These are phyloP conservation scores for Glyphotaelius pellucidus DNA, from an alignment of 2,888 invertebrate species.

Conservation along the genomic window DNA sequence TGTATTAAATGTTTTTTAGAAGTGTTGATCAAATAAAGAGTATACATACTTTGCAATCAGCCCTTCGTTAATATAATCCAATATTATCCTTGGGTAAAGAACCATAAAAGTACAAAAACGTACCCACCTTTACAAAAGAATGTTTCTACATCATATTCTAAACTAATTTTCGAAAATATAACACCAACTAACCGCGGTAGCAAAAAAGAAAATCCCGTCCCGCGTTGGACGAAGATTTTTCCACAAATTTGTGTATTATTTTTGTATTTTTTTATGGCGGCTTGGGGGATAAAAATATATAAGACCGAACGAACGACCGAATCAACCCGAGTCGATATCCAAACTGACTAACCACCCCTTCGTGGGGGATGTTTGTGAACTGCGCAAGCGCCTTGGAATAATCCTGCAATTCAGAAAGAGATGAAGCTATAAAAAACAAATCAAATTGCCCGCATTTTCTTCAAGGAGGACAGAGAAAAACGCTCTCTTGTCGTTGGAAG, in stretches of 20 bases:
- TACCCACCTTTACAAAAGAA: conserved; percentile 1
- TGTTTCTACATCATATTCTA: background rate
- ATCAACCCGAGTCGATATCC: conserved; percentile 62
- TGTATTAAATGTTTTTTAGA: background rate
- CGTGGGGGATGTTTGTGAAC: conserved; percentile 4
- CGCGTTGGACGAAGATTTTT: background rate
- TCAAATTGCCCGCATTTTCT: conserved; percentile 14
- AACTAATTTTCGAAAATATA: background rate
- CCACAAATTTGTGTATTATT: conserved; percentile 5
- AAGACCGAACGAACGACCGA: conserved; percentile 37
- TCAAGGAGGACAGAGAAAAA: conserved; percentile 18
- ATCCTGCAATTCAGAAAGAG: conserved; percentile 46
- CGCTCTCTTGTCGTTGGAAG: background rate
- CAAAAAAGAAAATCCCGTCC: background rate
- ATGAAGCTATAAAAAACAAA: conserved; percentile 47
- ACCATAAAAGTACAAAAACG: conserved; percentile 22
- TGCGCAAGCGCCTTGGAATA: conserved; percentile 49
- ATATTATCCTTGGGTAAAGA: conserved; percentile 35
- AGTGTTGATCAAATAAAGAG: background rate
- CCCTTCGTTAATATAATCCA: conserved; percentile 24
- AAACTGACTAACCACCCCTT: conserved; percentile 49
- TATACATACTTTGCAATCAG: background rate
- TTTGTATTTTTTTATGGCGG: conserved; percentile 35
- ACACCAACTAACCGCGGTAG: background rate
- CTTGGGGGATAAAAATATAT: conserved; percentile 7